Conservation (phyloP, 2,888 invertebrate species). For the Meghimatium bilineatum region DNA sequence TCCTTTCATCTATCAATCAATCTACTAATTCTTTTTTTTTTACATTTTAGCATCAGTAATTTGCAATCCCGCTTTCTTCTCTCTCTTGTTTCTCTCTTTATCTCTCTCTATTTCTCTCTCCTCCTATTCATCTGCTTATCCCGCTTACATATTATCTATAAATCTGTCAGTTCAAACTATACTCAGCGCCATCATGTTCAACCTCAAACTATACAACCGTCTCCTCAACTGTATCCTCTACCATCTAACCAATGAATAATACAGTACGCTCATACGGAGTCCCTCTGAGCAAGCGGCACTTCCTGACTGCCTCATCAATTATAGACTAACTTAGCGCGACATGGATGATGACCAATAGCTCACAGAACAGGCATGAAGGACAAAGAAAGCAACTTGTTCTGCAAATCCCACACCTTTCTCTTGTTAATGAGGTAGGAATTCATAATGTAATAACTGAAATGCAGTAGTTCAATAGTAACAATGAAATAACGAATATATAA, state of each 20-base stretch:
- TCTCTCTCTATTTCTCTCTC: no score
- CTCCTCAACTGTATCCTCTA: not conserved
- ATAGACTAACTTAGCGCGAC: not conserved
- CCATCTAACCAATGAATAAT: conserved; percentile 1
- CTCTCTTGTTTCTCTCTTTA: no score
- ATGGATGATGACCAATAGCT: not conserved
- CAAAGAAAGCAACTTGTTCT: not conserved
- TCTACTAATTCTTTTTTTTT: no score
- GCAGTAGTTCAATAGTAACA: not conserved
- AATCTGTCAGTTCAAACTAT: no score
- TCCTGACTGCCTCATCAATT: not conserved
- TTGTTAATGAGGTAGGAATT: not conserved
- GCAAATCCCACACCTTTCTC: not conserved
- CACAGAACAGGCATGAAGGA: not conserved
- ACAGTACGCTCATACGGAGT: not conserved
- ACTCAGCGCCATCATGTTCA: no score
- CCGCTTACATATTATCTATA: no score
- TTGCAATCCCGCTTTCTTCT: no score
- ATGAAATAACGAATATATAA: not conserved
- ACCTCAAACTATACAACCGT: no score
- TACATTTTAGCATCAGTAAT: no score
- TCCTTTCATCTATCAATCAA: no score
- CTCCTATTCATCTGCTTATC: no score
- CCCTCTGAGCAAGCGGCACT: not conserved
- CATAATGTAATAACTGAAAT: not conserved